Base-by-base conservation (phyloP, 1,140 invertebrate species). In the Tyrophagus putrescentiae region DNA sequence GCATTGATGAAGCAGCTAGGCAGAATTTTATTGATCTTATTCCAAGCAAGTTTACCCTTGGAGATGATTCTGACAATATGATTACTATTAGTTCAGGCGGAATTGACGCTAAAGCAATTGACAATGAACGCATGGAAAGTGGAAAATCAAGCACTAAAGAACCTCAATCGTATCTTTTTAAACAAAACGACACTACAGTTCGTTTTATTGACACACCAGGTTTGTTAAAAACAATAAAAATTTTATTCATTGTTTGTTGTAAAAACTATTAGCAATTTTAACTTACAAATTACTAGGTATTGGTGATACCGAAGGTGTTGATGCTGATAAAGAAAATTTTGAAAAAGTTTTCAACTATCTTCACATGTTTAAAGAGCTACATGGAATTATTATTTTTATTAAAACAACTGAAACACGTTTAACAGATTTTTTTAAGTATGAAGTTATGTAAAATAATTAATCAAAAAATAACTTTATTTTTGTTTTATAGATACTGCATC, bases 131-230 rank as follows among this genome's bases (percentile, higher is more conserved):
- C 13, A 13, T 21, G 13, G 36, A 39, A 21, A 39, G 21, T 21
- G 45, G 45, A 11, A 9, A 54, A 27, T 60, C 60, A 18, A 25
- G 21, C 4, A 61, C 56, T 29, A 56, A 65, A 58, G 45, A 18
- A 21, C 21, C 27, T 21, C n/a, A 32, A 23, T 11, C 25, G 59
- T 66, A 66, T 52, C 42, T 16, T 42, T 66, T 53, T 41, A 13
- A 62, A 5, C 5, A 29, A 4, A 62, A 63, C 7, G 34, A 62
- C 16, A 9, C 9, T 18, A 21, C 28, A 3, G 36, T 69, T 11
- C 60, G 62, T 16, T 31, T 70, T 1, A 70, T 70, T 39, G 69
- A 70, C 50, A 67, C 68, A 1, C 69, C 69, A 0, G 69, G n/a
- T n/a, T n/a, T n/a, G n/a, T n/a, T n/a, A n/a, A n/a, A n/a, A n/a